Conservation (phyloP, 2,797 vertebrate species). For the Iguana delicatissima region DNA sequence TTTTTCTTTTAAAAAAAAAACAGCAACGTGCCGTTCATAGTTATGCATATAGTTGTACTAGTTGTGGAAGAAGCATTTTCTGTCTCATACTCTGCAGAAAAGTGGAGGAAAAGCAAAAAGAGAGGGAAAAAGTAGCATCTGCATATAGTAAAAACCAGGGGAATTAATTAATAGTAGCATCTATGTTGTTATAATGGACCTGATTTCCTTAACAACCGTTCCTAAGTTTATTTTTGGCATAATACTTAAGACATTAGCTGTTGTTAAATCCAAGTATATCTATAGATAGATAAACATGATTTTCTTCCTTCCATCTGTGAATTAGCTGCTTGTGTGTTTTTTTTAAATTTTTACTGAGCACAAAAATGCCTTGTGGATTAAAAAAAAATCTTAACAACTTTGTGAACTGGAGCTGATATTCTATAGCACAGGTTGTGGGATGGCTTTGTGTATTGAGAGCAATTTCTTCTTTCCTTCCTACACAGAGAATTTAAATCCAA, state of each 20-base stretch:
- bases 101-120: no score
- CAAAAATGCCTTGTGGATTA: not conserved
- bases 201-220: not conserved
- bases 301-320: not conserved
- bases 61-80: not conserved
- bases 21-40: no score
- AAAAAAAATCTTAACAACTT: not conserved
- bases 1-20: no score
- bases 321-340: not conserved
- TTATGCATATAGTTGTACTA: not conserved
- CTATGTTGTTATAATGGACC: not conserved
- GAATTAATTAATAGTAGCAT: not conserved
- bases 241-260: not conserved
- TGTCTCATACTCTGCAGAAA: not conserved
- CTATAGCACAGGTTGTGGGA: not conserved
- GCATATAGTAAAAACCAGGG: not conserved
- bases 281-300: not conserved
- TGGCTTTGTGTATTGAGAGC: constrained; percentile 6
- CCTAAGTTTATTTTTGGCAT: not conserved
- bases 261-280: not conserved
- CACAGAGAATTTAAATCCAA: not conserved
- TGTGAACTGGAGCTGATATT: not conserved
- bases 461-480: constrained; percentile 7
- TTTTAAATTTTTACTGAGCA: not conserved
- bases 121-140: not conserved